Percentiles rank a stretch among this genome's conserved stretches.
phyloP scores from a whole-genome alignment of 2,113 vertebrate genomes.

The Etheostoma cragini region DNA sequence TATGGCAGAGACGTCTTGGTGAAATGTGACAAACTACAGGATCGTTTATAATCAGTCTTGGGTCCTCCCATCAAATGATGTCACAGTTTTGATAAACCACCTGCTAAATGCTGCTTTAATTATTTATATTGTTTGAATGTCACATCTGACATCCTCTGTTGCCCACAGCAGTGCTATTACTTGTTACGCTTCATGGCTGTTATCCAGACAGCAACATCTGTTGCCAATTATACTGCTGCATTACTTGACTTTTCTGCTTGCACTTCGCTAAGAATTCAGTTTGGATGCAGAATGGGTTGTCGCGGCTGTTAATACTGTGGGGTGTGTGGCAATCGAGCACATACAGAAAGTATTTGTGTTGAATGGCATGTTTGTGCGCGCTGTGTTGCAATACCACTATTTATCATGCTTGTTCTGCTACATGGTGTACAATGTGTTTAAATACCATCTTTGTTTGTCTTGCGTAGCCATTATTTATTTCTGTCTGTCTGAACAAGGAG shows the following conservation, averaged over 20 bases:
- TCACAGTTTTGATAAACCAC: conserved; percentile 47
- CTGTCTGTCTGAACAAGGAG: conserved; percentile 84
- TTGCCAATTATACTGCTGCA: conserved; percentile 38
- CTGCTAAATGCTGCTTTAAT: conserved; percentile 61
- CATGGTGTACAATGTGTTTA: neutral
- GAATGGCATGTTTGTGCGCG: neutral
- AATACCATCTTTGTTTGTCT: neutral
- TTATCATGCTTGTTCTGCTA: conserved; percentile 15
- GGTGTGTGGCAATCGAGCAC: neutral
- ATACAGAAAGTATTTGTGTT: neutral
- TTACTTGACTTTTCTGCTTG: conserved; percentile 48
- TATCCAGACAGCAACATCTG: conserved; percentile 62
- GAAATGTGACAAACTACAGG: conserved; percentile 27
- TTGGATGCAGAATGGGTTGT: conserved; percentile 53
- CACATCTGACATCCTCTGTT: conserved; percentile 48
- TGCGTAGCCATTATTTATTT: conserved; percentile 17
- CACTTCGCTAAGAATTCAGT: conserved; percentile 56
- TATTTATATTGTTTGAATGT: conserved; percentile 36
- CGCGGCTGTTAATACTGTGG: conserved; percentile 11
- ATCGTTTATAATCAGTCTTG: conserved; percentile 52
- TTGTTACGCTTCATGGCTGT: conserved; percentile 51
- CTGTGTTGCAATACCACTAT: neutral
- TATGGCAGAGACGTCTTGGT: conserved; percentile 16
- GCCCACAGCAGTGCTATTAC: conserved; percentile 51
- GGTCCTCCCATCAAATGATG: conserved; percentile 47